phyloP scores from a whole-genome alignment of 2,113 vertebrate genomes.

The Otocyon megalotis region DNA sequence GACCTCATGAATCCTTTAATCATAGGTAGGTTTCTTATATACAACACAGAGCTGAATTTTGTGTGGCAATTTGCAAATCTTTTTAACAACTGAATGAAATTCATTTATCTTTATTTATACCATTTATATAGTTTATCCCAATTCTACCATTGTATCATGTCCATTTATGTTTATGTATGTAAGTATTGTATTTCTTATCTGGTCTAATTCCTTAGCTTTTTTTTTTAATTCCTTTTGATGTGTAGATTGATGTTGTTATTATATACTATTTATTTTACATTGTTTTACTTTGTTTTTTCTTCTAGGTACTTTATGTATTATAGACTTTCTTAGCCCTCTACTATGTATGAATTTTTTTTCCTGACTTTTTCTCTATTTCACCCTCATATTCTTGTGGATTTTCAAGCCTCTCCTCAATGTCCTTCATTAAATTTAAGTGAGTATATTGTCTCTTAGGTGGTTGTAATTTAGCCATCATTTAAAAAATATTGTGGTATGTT shows the following conservation, averaged over 20 bases:
- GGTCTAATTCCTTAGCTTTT: background rate
- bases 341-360: background rate
- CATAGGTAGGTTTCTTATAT: background rate
- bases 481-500: background rate
- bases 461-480: background rate
- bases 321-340: background rate
- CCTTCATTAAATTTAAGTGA: background rate
- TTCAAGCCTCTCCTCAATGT: background rate
- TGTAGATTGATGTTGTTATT: background rate
- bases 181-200: background rate
- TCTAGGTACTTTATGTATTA: background rate
- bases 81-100: background rate
- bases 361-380: background rate
- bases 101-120: background rate
- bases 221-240: background rate
- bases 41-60: background rate
- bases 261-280: background rate
- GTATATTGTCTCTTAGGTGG: background rate
- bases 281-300: background rate
- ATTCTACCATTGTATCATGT: background rate
- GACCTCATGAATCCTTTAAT: background rate
- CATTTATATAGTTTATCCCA: background rate
- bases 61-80: background rate
- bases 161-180: background rate
- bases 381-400: background rate